These are phyloP conservation scores for Enoplolaimus lenunculus DNA, from an alignment of 2,888 invertebrate species.

Conservation along the genomic window DNA sequence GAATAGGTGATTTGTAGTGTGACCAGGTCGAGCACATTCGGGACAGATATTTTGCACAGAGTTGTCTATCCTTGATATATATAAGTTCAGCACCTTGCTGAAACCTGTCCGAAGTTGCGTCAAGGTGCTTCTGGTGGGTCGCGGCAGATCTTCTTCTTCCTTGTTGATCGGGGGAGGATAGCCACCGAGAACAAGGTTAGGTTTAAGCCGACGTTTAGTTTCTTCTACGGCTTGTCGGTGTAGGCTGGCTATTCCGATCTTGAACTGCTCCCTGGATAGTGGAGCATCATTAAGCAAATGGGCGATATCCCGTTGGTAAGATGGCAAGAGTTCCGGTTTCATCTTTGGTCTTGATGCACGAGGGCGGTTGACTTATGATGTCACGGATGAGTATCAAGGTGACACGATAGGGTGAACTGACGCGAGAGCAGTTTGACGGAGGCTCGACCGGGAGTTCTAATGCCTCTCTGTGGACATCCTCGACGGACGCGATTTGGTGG, in stretches of 20 bases:
- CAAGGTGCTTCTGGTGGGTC: too few species aligned
- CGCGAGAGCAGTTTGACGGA: neutral
- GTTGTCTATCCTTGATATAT: too few species aligned
- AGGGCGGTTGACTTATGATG: neutral
- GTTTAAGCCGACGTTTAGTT: constrained; percentile 1
- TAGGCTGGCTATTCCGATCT: neutral
- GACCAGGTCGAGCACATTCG: too few species aligned
- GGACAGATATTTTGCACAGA: too few species aligned
- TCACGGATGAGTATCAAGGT: neutral
- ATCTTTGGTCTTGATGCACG: neutral
- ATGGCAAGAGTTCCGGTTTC: neutral
- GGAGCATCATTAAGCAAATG: neutral
- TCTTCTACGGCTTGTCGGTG: neutral
- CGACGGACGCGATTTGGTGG: neutral
- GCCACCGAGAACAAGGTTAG: neutral
- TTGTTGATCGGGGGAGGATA: neutral
- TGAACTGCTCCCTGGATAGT: neutral
- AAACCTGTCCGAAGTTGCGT: too few species aligned
- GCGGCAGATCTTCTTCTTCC: neutral
- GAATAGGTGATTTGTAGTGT: too few species aligned
- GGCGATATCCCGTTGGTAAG: neutral
- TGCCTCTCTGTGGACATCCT: constrained; percentile 3
- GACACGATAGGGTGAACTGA: neutral
- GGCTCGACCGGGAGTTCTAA: neutral
- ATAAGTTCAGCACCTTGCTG: too few species aligned